A percentile compares a stretch with the other conserved stretches of the same genome.
Conservation (phyloP, 2,113 vertebrate species). For the Xyrauchen texanus region DNA sequence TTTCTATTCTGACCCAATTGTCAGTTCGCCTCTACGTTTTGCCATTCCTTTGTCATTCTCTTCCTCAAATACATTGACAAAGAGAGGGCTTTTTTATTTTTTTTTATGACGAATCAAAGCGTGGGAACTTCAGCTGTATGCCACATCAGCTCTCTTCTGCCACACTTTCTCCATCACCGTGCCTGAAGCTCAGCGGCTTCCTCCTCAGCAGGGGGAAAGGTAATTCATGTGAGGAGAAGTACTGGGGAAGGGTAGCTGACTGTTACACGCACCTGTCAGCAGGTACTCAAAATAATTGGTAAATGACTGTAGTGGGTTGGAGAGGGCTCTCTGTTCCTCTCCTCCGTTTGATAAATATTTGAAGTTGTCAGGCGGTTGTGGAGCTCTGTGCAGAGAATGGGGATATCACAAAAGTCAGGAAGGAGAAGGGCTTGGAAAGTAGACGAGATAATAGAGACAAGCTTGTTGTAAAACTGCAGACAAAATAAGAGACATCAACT, state of each 20-base stretch:
- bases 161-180: conserved; percentile 44
- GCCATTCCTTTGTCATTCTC: conserved; percentile 35
- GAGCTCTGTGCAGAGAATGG: conserved; percentile 47
- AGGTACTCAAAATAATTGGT: conserved; percentile 82
- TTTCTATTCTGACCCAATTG: conserved; percentile 63
- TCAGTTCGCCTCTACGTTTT: conserved; percentile 46
- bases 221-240: conserved; percentile 52
- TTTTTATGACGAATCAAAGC: conserved; percentile 59
- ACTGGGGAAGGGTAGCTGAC: conserved; percentile 60
- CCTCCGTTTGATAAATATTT: conserved; percentile 72
- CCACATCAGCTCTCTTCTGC: conserved; percentile 44
- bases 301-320: conserved; percentile 75
- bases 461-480: neutral
- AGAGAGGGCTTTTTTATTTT: neutral
- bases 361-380: conserved; percentile 69
- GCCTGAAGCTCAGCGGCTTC: conserved; percentile 65
- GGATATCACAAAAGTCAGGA: conserved; percentile 38
- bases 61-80: conserved; percentile 20
- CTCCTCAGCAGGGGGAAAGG: conserved; percentile 56
- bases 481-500: neutral
- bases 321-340: conserved; percentile 61
- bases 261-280: conserved; percentile 80
- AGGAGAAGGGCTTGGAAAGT: conserved; percentile 17
- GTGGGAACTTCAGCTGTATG: conserved; percentile 48
- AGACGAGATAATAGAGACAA: conserved; percentile 1